Percentiles rank a stretch among this genome's conserved stretches.
These are phyloP conservation scores for Prietella phreatophila DNA, from an alignment of 2,113 vertebrate genomes.

Conservation along the genomic window DNA sequence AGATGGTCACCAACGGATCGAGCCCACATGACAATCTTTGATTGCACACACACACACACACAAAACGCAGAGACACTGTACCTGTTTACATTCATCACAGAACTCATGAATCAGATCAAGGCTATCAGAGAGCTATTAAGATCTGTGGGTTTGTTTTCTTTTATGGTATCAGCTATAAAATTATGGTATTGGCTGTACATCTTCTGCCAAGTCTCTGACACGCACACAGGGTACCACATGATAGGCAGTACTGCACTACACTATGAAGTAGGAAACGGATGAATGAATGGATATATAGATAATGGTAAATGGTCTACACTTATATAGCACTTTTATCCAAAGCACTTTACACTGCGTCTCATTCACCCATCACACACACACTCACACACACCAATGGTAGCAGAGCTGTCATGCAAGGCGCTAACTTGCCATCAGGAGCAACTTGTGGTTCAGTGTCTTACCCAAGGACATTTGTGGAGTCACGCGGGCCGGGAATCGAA, in stretches of 20 bases:
- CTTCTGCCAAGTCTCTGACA: neutral
- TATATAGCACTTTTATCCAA: no score
- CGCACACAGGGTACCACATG: neutral
- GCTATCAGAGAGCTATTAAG: conserved; percentile 25
- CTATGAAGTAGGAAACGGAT: neutral
- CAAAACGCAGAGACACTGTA: neutral
- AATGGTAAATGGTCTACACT: neutral
- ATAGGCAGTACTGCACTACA: neutral
- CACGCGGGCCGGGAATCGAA: no score
- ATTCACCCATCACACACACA: no score
- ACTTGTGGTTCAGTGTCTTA: no score
- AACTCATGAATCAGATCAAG: conserved; percentile 7
- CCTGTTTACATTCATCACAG: neutral
- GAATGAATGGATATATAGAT: neutral
- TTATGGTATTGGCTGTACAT: neutral
- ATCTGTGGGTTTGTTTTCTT: conserved; percentile 23
- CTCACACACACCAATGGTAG: no score
- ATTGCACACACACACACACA: neutral
- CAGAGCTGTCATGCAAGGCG: no score
- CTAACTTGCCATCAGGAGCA: no score
- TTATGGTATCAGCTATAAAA: neutral
- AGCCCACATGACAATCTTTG: neutral
- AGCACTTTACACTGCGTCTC: no score
- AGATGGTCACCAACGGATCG: neutral
- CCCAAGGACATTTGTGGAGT: no score